Evolutionary conservation across 2,797 vertebrate species (phyloP), one percentile per base, ranked within the genome.

Genomic region (Meda fulgida): DNA sequence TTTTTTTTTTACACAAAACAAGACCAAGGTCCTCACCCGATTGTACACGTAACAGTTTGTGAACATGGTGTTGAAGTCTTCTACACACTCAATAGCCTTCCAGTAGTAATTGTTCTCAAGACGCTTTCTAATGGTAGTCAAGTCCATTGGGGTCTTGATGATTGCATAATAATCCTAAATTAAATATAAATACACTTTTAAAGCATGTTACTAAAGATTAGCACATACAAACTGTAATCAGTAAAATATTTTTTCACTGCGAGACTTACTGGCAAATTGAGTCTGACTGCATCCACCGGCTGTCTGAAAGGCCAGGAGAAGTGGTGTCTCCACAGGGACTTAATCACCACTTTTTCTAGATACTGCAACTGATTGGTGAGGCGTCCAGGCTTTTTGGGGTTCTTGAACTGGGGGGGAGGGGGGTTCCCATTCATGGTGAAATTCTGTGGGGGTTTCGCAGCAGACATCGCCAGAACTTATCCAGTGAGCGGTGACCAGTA

Each of bases 31-130:
- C 16, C 94, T 91, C 94, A 99, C 98, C 96, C 93, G 96, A 90
- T 99, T 99, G 90, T 99, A 99, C 69, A 95, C 76, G 38, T 98
- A 98, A 91, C 98, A 99, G 92, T 99, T 99, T 82, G 93, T 95
- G 91, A 99, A 99, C 97, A 99, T 97, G 0, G 89, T 94, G 86
- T 96, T 97, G 84, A 99, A 96, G 90, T 99, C 97, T 87, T 97
- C 93, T 65, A 98, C 90, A 84, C 97, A 99, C 85, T 98, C 96
- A 38, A 92, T 89, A 79, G 96, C 96, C 84, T 95, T 94, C 89
- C 92, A 94, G 87, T 99, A 99, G 89, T 97, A 99, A 85, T 94
- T 96, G 90, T 98, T 96, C 89, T 98, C 96, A 84, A 99, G 95
- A 13, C 97, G 95, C 89, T 95, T 97, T 90, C 95, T 96, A 88